Conservation (phyloP, 1,140 invertebrate genomes). For the Colletes latitarsis region DNA sequence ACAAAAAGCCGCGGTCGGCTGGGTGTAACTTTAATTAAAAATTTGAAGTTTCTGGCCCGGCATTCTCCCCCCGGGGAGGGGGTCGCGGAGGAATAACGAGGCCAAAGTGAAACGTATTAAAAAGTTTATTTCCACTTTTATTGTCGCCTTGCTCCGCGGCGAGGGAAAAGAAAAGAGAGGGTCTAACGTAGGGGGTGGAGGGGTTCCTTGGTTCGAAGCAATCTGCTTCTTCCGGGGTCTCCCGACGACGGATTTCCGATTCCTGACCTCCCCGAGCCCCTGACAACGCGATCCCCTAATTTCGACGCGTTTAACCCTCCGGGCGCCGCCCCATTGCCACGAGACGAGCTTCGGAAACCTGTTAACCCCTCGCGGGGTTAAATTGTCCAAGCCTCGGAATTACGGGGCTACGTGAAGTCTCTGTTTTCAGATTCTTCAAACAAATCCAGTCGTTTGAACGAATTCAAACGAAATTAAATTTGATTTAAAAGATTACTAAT, state of each 20-base stretch:
- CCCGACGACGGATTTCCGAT: slow-evolving; percentile 18
- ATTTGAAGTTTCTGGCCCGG: slow-evolving; percentile 32
- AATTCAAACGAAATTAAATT: too few species aligned
- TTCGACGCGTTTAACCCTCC: slow-evolving; percentile 38
- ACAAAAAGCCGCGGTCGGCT: slow-evolving; percentile 29
- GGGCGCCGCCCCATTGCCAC: too few species aligned
- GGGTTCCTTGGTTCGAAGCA: neutral
- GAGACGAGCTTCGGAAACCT: too few species aligned
- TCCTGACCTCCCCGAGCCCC: neutral
- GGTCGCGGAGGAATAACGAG: slow-evolving; percentile 7
- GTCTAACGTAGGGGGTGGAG: neutral
- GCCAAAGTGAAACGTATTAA: slow-evolving; percentile 43
- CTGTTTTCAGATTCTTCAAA: too few species aligned
- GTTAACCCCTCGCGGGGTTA: too few species aligned
- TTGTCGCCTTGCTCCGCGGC: neutral
- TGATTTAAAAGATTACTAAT: too few species aligned
- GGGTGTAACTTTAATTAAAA: slow-evolving; percentile 45
- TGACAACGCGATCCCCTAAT: slow-evolving; percentile 14
- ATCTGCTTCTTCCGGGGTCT: slow-evolving; percentile 9
- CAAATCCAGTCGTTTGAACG: too few species aligned
- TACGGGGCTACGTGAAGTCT: too few species aligned
- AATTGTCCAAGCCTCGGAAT: too few species aligned
- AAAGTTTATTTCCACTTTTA: slow-evolving; percentile 49
- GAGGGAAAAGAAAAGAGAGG: neutral
- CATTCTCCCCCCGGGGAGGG: neutral